Evolutionary conservation across 2,797 vertebrate species (phyloP).

Genomic region (Cichlasoma orientale): DNA sequence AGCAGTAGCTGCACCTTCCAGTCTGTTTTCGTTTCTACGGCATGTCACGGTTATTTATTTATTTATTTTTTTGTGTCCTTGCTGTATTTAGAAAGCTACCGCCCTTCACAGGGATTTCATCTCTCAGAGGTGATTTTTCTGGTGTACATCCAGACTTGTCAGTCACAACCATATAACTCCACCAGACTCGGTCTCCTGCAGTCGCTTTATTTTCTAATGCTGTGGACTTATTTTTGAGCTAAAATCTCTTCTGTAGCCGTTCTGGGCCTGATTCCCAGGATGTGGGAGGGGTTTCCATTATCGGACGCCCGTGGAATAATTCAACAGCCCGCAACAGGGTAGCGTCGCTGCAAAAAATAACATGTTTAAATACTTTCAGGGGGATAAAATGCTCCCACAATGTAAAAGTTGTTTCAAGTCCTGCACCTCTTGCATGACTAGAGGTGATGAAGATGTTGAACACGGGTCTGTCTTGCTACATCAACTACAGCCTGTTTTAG

Average conservation of each 20-base stretch:
- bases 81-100: slow-evolving; percentile 10
- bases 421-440: not conserved
- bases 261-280: slow-evolving; percentile 42
- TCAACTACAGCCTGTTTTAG: not conserved
- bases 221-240: not conserved
- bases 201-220: not conserved
- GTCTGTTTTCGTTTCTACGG: not conserved
- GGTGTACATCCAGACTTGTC: not conserved
- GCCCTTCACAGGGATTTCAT: slow-evolving; percentile 6
- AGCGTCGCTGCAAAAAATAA: not conserved
- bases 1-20: not conserved
- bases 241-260: slow-evolving; percentile 1
- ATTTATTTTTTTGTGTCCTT: not conserved
- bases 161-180: not conserved
- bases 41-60: not conserved
- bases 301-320: slow-evolving; percentile 32
- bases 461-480: not conserved
- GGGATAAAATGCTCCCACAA: not conserved
- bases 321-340: slow-evolving; percentile 34
- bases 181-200: not conserved
- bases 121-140: not conserved
- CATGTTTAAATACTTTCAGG: not conserved
- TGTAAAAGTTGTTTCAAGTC: not conserved
- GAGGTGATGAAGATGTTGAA: not conserved
- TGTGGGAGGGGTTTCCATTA: slow-evolving; percentile 60